These are phyloP conservation scores for Morinoia aosen DNA, from an alignment of 2,888 invertebrate genomes.

Conservation along the genomic window DNA sequence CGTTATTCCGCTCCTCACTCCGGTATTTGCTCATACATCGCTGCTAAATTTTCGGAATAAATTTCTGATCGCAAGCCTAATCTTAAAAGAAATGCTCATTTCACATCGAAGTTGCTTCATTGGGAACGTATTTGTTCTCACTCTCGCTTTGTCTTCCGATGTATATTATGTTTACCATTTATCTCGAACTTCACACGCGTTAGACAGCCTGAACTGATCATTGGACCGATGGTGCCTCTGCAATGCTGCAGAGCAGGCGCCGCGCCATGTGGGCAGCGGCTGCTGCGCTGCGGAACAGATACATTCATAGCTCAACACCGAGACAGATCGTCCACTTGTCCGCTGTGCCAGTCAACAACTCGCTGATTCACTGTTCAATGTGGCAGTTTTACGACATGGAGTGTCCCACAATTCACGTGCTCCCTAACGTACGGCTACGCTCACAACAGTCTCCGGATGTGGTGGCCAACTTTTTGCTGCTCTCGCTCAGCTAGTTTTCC, in stretches of 20 bases:
- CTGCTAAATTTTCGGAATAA: no score
- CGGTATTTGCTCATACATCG: no score
- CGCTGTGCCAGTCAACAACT: background rate
- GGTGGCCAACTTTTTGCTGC: background rate
- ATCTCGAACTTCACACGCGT: no score
- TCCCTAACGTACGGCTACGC: background rate
- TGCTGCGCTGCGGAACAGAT: background rate
- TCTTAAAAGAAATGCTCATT: no score
- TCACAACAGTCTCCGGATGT: background rate
- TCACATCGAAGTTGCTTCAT: no score
- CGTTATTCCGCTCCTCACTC: no score
- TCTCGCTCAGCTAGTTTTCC: background rate
- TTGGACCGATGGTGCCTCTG: no score
- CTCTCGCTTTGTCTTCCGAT: no score
- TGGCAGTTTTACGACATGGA: constrained; percentile 10
- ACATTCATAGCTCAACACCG: background rate
- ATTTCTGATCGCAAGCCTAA: no score
- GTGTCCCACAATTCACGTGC: constrained; percentile 4
- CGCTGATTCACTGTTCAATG: constrained; percentile 10
- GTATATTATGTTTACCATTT: no score
- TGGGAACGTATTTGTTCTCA: no score
- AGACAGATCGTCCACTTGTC: background rate
- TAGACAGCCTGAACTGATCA: no score
- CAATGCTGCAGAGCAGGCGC: background rate
- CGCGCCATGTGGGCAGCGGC: background rate